Percentiles rank a stretch among this genome's conserved stretches.
Conservation (phyloP, 2,113 vertebrate genomes). For the Micromys minutus region DNA sequence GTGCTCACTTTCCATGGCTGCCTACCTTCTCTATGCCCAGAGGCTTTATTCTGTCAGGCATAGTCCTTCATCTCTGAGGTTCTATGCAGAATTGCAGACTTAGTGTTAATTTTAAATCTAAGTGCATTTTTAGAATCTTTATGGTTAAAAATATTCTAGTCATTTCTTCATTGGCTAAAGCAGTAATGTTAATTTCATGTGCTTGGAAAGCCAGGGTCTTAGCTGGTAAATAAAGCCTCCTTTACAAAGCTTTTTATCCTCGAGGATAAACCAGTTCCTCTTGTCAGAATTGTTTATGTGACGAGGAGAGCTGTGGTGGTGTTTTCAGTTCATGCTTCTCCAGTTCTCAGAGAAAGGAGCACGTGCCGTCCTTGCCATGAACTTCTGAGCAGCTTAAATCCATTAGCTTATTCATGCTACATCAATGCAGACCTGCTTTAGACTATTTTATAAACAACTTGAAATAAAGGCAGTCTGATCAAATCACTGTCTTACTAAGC, state of each 20-base stretch:
- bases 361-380: conserved; percentile 21
- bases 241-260: conserved; percentile 20
- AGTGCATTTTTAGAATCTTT: background rate
- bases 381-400: conserved; percentile 49
- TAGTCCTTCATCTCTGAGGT: background rate
- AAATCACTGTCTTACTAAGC: conserved; percentile 45
- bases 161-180: conserved; percentile 37
- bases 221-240: conserved; percentile 9
- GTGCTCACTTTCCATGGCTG: background rate
- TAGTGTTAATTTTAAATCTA: conserved; percentile 42
- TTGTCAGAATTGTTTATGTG: conserved; percentile 14
- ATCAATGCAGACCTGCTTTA: conserved; percentile 42
- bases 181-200: conserved; percentile 39
- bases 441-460: conserved; percentile 39
- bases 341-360: conserved; percentile 11
- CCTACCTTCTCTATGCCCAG: background rate
- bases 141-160: background rate
- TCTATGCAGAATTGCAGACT: conserved; percentile 11
- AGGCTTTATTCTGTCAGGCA: background rate
- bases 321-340: conserved; percentile 17
- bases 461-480: conserved; percentile 23
- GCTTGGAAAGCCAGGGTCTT: conserved; percentile 37
- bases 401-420: background rate
- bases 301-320: background rate
- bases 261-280: background rate